These are phyloP conservation scores for Poeciliopsis paucimaculata DNA, from an alignment of 2,797 vertebrate species.

Conservation along the genomic window DNA sequence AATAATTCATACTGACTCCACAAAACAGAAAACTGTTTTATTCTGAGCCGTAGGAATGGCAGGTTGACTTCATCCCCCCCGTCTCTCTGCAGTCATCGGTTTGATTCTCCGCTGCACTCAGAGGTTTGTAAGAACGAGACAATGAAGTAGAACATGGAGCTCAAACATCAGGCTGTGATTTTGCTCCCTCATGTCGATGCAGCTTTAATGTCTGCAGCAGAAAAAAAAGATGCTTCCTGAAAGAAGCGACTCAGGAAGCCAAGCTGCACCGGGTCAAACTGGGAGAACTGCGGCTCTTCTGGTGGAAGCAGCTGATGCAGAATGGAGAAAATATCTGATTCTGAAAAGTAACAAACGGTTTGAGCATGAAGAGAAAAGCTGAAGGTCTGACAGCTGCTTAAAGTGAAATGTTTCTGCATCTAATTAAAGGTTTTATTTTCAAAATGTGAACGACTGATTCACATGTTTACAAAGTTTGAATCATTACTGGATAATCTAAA, in stretches of 20 bases:
- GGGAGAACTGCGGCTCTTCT: background rate
- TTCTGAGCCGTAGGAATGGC: background rate
- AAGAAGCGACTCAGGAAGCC: background rate
- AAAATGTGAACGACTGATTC: background rate
- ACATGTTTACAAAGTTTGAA: background rate
- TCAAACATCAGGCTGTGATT: background rate
- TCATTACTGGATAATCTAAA: background rate
- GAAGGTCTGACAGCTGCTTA: conserved; percentile 1
- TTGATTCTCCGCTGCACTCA: background rate
- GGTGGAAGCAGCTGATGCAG: background rate
- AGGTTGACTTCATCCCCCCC: background rate
- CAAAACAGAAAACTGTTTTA: background rate
- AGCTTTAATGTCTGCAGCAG: background rate
- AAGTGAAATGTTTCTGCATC: background rate
- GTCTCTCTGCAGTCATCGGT: background rate
- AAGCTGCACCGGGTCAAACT: background rate
- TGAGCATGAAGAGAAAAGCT: background rate
- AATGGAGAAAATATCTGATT: background rate
- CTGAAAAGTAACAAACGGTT: background rate
- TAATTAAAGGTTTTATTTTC: background rate
- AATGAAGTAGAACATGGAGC: background rate
- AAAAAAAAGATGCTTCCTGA: background rate
- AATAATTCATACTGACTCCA: background rate
- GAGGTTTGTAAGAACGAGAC: background rate
- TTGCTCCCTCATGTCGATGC: background rate